Conservation (phyloP, 2,888 invertebrate species). For the Apoda limacodes region DNA sequence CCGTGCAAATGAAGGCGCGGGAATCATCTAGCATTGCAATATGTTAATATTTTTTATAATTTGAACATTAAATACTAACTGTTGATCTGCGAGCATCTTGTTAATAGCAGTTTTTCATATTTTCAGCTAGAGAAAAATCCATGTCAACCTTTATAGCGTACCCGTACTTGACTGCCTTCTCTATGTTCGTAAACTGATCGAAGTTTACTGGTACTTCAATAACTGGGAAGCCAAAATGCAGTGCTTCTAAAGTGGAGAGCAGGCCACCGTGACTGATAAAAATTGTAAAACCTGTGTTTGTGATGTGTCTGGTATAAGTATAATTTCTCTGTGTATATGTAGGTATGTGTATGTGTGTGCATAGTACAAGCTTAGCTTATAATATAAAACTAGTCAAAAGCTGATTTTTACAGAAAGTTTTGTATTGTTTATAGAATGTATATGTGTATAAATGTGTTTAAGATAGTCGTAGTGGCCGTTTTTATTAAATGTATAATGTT, state of each 20-base stretch:
- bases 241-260: slow-evolving; percentile 9
- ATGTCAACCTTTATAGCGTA: slow-evolving; percentile 29
- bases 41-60: not conserved
- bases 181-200: slow-evolving; percentile 17
- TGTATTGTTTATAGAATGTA: no score
- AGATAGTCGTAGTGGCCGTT: no score
- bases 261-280: slow-evolving; percentile 17
- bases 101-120: slow-evolving; percentile 20
- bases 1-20: no score
- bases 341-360: no score
- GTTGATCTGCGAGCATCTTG: slow-evolving; percentile 9
- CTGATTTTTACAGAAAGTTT: no score
- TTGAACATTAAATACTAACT: slow-evolving; percentile 11
- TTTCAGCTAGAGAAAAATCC: slow-evolving; percentile 23
- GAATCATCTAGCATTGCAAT: no score
- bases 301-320: slow-evolving; percentile 34
- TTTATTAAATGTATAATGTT: no score
- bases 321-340: slow-evolving; percentile 40
- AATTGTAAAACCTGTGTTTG: slow-evolving; percentile 13
- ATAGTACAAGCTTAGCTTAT: slow-evolving; percentile 31
- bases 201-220: slow-evolving; percentile 15
- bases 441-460: no score
- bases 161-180: slow-evolving; percentile 17
- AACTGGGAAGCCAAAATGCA: slow-evolving; percentile 16
- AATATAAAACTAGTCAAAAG: slow-evolving; percentile 24